These are phyloP conservation scores for Drosophila falleni DNA, from an alignment of 2,888 invertebrate genomes.

Conservation along the genomic window DNA sequence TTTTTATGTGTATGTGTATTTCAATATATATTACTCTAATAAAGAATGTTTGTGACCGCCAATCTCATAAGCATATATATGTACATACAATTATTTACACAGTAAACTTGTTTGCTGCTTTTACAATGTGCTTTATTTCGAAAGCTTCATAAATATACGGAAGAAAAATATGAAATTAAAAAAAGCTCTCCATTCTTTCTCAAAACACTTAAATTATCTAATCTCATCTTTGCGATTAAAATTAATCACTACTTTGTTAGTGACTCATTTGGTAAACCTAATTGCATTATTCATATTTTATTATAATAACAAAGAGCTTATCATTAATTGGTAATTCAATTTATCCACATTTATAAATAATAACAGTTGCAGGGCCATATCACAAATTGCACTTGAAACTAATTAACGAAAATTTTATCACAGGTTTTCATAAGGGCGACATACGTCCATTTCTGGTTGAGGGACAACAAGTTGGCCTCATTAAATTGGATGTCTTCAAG, in stretches of 20 bases:
- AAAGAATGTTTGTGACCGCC: neutral
- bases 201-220: neutral
- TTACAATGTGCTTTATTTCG: neutral
- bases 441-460: constrained; percentile 95
- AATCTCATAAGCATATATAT: neutral
- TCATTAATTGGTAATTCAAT: neutral
- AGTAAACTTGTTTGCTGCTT: neutral
- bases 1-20: neutral
- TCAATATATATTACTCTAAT: neutral
- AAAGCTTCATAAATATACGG: neutral
- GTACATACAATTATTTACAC: neutral
- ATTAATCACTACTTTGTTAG: neutral
- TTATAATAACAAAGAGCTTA: neutral
- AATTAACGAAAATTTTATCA: constrained; percentile 46
- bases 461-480: constrained; percentile 95
- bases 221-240: neutral
- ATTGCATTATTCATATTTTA: neutral
- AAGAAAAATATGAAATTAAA: neutral
- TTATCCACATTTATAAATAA: constrained; percentile 5
- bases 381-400: constrained; percentile 23
- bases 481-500: constrained; percentile 93
- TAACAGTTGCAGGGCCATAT: constrained; percentile 15
- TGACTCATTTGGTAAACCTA: neutral
- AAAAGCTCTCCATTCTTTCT: neutral
- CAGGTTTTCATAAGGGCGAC: constrained; percentile 91